A percentile compares a stretch with the other conserved stretches of the same genome.
Conservation (phyloP, 2,888 invertebrate genomes). For the Anthrax anthrax region DNA sequence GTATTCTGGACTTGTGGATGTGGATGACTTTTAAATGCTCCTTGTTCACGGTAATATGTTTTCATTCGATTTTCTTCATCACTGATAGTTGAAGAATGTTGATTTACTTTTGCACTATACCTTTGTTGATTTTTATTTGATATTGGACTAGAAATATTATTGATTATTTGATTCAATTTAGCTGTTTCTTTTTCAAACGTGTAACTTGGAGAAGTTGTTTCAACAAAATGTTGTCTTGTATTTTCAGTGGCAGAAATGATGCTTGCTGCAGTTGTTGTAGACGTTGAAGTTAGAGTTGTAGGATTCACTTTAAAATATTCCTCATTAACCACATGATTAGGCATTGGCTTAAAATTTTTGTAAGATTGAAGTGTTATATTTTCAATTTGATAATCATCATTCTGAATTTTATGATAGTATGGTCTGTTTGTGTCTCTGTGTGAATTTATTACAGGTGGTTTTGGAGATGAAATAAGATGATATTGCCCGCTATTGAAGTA, state of each 20-base stretch:
- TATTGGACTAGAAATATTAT: conserved; percentile 10
- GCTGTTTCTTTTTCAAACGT: conserved; percentile 14
- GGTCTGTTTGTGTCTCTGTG: neutral
- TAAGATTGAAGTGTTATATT: conserved; percentile 15
- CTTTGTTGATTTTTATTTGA: conserved; percentile 15
- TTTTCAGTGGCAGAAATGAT: conserved; percentile 19
- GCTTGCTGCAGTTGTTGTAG: conserved; percentile 36
- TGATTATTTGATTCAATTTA: neutral
- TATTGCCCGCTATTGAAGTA: neutral
- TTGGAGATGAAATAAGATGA: neutral
- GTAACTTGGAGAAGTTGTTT: neutral
- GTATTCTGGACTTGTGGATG: conserved; percentile 16
- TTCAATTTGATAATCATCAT: conserved; percentile 7
- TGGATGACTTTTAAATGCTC: conserved; percentile 30
- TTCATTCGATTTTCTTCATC: conserved; percentile 32
- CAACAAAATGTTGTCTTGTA: neutral
- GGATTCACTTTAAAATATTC: conserved; percentile 24
- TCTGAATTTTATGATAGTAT: neutral
- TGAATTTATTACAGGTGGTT: neutral
- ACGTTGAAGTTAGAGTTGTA: conserved; percentile 29
- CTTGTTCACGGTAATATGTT: conserved; percentile 31
- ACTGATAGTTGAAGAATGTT: conserved; percentile 6
- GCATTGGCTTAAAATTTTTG: conserved; percentile 23
- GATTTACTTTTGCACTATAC: conserved; percentile 12
- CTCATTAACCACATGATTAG: conserved; percentile 27